Percentiles rank a stretch among this genome's conserved stretches.
phyloP scores from a whole-genome alignment of 2,113 vertebrate genomes.

The Mixornis gularis region DNA sequence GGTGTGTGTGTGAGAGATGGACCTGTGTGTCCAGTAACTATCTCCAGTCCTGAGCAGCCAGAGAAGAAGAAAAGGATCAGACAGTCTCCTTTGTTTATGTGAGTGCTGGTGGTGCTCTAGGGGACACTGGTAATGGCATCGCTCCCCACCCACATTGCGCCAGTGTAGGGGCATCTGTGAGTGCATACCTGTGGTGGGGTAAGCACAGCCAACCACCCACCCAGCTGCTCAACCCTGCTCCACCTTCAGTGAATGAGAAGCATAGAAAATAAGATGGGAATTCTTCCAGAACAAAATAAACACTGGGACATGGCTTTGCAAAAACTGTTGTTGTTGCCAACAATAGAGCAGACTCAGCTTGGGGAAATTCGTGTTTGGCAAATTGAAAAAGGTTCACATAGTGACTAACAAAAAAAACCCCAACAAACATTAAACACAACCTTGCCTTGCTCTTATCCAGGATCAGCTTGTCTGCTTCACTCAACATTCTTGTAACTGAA shows the following conservation, averaged over 20 bases:
- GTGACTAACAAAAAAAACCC: background rate
- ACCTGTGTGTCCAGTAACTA: background rate
- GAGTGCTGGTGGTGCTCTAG: background rate
- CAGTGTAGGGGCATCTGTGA: background rate
- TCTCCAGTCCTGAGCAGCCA: background rate
- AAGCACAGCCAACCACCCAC: background rate
- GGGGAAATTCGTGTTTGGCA: background rate
- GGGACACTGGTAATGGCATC: rapidly evolving
- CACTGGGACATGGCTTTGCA: background rate
- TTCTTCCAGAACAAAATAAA: background rate
- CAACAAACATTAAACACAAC: background rate
- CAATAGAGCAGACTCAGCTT: background rate
- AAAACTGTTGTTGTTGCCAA: background rate
- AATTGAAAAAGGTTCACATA: background rate
- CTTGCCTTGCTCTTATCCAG: background rate
- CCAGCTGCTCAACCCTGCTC: background rate
- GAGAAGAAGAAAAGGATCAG: background rate
- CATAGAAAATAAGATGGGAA: background rate
- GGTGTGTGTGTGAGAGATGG: background rate
- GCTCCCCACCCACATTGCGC: background rate
- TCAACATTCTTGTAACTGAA: background rate
- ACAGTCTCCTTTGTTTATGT: background rate
- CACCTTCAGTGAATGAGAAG: background rate
- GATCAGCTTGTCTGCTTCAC: background rate
- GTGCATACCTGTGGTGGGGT: too few relatives aligned